These are phyloP conservation scores for Apistogramma diplotaenia DNA, from an alignment of 2,113 vertebrate species.

Conservation along the genomic window DNA sequence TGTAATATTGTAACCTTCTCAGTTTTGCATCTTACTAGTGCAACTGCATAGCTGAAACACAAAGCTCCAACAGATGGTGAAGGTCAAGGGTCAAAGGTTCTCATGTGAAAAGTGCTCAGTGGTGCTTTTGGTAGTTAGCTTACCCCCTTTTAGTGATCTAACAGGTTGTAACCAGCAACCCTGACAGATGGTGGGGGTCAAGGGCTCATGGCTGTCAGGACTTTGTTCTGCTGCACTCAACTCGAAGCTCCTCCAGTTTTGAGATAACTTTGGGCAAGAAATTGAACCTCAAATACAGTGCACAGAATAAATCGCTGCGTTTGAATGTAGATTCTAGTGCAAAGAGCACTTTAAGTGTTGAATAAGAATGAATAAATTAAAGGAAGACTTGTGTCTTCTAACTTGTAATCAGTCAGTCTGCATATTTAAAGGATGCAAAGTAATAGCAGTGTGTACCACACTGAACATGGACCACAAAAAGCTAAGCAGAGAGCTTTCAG, in stretches of 20 bases:
- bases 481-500: too few species aligned
- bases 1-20: conserved; percentile 10
- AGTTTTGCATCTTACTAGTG: conserved; percentile 2
- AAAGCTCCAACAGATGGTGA: conserved; percentile 48
- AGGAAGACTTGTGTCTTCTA: too few species aligned
- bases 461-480: too few species aligned
- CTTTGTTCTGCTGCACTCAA: background rate
- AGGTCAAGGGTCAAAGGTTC: conserved; percentile 55
- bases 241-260: background rate
- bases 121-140: background rate
- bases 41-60: conserved; percentile 46
- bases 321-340: background rate
- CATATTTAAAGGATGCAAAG: too few species aligned
- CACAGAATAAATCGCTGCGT: background rate
- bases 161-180: background rate
- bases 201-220: background rate
- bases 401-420: too few species aligned
- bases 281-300: background rate
- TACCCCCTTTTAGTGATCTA: background rate
- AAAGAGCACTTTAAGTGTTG: background rate
- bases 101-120: conserved; percentile 32
- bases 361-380: background rate
- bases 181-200: conserved; percentile 23
- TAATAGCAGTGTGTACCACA: too few species aligned
- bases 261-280: background rate